These are phyloP conservation scores for Oncorhynchus mykiss DNA, from an alignment of 2,113 vertebrate genomes.

Conservation along the genomic window DNA sequence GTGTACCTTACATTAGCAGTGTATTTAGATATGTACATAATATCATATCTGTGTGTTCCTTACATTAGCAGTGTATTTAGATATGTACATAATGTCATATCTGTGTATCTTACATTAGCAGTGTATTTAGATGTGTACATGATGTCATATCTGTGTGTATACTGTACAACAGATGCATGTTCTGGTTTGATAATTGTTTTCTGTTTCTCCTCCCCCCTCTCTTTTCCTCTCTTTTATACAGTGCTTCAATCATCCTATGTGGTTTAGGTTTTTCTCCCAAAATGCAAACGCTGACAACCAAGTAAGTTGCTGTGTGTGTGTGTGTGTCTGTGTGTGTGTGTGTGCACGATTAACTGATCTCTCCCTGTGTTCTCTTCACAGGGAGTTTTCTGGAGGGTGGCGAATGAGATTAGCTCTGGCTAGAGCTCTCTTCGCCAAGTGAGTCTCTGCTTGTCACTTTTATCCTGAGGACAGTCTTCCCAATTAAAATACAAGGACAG, in stretches of 20 bases:
- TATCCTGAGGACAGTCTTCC: not conserved
- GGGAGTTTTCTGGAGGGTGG: slow-evolving; percentile 98
- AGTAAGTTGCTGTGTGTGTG: slow-evolving; percentile 74
- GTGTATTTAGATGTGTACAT: too few species aligned
- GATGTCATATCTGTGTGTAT: too few species aligned
- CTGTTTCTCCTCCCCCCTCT: not conserved
- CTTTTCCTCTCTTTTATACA: slow-evolving; percentile 57
- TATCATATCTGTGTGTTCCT: too few species aligned
- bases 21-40: too few species aligned
- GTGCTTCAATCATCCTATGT: slow-evolving; percentile 93
- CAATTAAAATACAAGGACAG: not conserved
- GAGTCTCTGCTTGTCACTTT: slow-evolving; percentile 45
- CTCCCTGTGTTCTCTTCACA: slow-evolving; percentile 47
- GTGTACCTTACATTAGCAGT: too few species aligned
- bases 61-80: too few species aligned
- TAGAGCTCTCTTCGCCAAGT: slow-evolving; percentile 93
- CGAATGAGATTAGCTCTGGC: slow-evolving; percentile 96
- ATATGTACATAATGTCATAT: too few species aligned
- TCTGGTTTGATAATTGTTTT: not conserved
- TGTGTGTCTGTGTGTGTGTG: slow-evolving; percentile 14
- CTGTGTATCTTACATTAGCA: too few species aligned
- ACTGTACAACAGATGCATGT: not conserved
- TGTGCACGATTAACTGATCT: slow-evolving; percentile 8
- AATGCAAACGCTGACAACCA: slow-evolving; percentile 94
- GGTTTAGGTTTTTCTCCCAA: slow-evolving; percentile 90